Evolutionary conservation across 2,888 invertebrate genomes (phyloP).

Genomic region (Scaptomyza cyrtandrae): DNA sequence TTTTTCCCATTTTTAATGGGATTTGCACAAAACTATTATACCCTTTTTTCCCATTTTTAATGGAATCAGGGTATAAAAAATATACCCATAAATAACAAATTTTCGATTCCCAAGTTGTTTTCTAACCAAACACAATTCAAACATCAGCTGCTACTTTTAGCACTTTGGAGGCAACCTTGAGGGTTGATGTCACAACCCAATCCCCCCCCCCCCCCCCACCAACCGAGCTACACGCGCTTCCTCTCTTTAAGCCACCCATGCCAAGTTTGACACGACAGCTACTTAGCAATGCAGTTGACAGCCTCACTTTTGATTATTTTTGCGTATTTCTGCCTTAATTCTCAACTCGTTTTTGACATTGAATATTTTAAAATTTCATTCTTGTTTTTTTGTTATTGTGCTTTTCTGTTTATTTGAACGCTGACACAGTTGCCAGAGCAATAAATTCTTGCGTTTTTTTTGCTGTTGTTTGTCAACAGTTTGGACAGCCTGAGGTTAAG

Average conservation of each 20-base stretch:
- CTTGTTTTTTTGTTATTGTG: slow-evolving; percentile 4
- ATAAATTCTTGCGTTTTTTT: slow-evolving; percentile 27
- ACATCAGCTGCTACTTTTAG: neutral
- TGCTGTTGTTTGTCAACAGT: slow-evolving; percentile 51
- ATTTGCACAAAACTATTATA: too few relatives aligned
- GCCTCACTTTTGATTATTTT: slow-evolving; percentile 58
- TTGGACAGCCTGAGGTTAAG: slow-evolving; percentile 38
- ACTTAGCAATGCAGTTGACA: slow-evolving; percentile 73
- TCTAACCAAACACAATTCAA: neutral
- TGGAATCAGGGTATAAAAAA: neutral
- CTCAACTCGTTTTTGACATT: slow-evolving; percentile 70
- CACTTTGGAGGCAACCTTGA: slow-evolving; percentile 25
- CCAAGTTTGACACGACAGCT: slow-evolving; percentile 33
- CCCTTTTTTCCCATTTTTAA: too few relatives aligned
- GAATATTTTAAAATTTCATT: slow-evolving; percentile 57
- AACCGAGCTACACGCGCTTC: neutral
- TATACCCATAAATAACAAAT: slow-evolving; percentile 1
- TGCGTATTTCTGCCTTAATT: slow-evolving; percentile 45
- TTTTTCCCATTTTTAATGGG: too few relatives aligned
- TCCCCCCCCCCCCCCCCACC: slow-evolving; percentile 2
- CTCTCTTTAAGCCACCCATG: neutral
- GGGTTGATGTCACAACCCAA: slow-evolving; percentile 8
- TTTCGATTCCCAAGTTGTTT: neutral
- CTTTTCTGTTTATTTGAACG: slow-evolving; percentile 27
- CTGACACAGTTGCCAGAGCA: slow-evolving; percentile 58